phyloP scores from a whole-genome alignment of 2,797 vertebrate species.

The Tadarida brasiliensis region DNA sequence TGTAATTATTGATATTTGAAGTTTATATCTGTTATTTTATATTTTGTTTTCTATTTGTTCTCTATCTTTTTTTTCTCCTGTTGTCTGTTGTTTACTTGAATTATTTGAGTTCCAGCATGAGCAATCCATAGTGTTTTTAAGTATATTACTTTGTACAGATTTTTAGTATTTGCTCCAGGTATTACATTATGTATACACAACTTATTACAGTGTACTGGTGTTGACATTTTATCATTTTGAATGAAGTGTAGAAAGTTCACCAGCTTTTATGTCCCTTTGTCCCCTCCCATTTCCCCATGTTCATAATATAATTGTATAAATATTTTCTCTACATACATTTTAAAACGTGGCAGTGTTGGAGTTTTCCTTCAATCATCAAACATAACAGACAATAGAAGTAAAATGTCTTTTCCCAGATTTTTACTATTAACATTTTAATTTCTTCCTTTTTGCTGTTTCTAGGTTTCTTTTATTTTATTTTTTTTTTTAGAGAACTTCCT shows the following conservation, averaged over 20 bases:
- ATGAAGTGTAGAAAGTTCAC: not conserved
- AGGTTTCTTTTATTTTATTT: not conserved
- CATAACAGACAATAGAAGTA: not conserved
- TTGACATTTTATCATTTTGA: not conserved
- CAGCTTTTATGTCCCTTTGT: not conserved
- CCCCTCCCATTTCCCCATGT: not conserved
- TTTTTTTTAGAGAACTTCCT: not conserved
- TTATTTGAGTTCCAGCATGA: not conserved
- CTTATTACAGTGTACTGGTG: not conserved
- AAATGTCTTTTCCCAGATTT: not conserved
- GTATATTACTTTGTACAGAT: not conserved
- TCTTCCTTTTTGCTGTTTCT: not conserved
- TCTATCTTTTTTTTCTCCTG: not conserved
- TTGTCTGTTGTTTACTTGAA: not conserved
- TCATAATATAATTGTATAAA: not conserved
- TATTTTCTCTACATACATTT: not conserved
- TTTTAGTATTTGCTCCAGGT: not conserved
- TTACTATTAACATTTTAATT: not conserved
- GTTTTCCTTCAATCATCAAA: not conserved
- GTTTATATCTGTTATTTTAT: not conserved
- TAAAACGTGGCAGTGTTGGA: not conserved
- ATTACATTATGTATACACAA: not conserved
- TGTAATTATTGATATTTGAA: not conserved
- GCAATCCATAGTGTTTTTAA: not conserved
- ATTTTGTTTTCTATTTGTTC: slow-evolving; percentile 16